A percentile compares a stretch with the other conserved stretches of the same genome.
phyloP scores from a whole-genome alignment of 1,140 invertebrate genomes.

The Mesaphorura yosii region DNA sequence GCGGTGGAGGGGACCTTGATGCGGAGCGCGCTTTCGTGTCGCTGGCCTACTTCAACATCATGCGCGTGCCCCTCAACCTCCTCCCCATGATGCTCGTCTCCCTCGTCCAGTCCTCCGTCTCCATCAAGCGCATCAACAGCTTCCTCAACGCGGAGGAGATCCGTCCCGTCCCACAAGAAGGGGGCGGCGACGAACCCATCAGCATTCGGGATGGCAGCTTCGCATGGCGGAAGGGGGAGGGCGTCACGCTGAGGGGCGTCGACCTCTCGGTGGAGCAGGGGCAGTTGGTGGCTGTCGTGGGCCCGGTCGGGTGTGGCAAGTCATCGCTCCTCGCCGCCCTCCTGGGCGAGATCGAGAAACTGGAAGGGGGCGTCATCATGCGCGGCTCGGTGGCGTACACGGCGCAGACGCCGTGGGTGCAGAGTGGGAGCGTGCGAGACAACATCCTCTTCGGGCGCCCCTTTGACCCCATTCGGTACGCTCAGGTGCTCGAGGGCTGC shows the following conservation, averaged over 20 bases:
- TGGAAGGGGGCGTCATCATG: constrained; percentile 36
- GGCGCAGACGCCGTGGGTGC: constrained; percentile 46
- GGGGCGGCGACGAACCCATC: constrained; percentile 48
- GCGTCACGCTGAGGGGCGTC: constrained; percentile 30
- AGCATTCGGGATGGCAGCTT: constrained; percentile 64
- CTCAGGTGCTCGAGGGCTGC: constrained; percentile 40
- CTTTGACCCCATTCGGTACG: constrained; percentile 35
- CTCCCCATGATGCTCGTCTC: constrained; percentile 77
- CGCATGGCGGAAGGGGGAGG: constrained; percentile 49
- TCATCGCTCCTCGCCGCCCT: constrained; percentile 44
- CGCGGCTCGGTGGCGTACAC: constrained; percentile 39
- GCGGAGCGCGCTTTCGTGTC: constrained; percentile 7
- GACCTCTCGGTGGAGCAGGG: constrained; percentile 28
- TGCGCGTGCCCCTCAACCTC: constrained; percentile 43
- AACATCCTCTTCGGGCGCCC: constrained; percentile 43
- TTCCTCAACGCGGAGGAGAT: constrained; percentile 35
- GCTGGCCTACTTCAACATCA: constrained; percentile 8
- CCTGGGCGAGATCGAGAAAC: constrained; percentile 41
- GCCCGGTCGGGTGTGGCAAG: constrained; percentile 46
- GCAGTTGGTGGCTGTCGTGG: constrained; percentile 39
- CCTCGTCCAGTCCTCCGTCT: constrained; percentile 55
- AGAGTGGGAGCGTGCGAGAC: constrained; percentile 40
- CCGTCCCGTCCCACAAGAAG: too few species aligned
- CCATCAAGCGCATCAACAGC: constrained; percentile 36
- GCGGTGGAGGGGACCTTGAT: constrained; percentile 2